Percentiles rank a stretch among this genome's conserved stretches.
Conservation (phyloP, 2,888 invertebrate species). For the Sepiola atlantica region DNA sequence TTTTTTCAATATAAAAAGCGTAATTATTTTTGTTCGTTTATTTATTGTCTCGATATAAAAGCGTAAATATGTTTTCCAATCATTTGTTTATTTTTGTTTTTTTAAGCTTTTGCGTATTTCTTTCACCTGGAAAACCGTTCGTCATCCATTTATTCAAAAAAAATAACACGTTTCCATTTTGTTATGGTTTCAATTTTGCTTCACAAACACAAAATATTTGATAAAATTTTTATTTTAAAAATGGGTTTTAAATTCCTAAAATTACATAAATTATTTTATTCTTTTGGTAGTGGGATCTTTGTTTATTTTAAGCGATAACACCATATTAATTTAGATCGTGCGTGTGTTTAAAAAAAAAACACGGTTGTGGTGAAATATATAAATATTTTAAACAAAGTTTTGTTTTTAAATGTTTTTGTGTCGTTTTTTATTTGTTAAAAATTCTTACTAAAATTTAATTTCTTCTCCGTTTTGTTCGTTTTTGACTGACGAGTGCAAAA, state of each 20-base stretch:
- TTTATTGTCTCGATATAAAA: too few species aligned
- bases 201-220: background rate
- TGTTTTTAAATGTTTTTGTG: background rate
- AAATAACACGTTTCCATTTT: background rate
- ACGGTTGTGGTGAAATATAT: too few species aligned
- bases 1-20: too few species aligned
- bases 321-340: too few species aligned
- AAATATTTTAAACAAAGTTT: background rate
- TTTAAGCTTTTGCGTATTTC: background rate
- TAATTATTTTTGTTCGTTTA: too few species aligned
- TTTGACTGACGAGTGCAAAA: background rate
- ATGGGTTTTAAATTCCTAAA: background rate
- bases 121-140: background rate
- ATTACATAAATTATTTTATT: background rate
- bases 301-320: background rate
- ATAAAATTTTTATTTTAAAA: background rate
- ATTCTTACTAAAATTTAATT: background rate
- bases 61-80: too few species aligned
- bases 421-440: background rate
- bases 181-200: background rate
- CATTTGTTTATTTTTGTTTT: too few species aligned
- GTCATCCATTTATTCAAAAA: background rate
- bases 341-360: too few species aligned
- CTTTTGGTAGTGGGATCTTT: too few species aligned
- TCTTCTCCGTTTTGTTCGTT: background rate